Base-by-base conservation (phyloP, 53 echinoderm and acorn worm species). In the Paelopatides confundens region DNA sequence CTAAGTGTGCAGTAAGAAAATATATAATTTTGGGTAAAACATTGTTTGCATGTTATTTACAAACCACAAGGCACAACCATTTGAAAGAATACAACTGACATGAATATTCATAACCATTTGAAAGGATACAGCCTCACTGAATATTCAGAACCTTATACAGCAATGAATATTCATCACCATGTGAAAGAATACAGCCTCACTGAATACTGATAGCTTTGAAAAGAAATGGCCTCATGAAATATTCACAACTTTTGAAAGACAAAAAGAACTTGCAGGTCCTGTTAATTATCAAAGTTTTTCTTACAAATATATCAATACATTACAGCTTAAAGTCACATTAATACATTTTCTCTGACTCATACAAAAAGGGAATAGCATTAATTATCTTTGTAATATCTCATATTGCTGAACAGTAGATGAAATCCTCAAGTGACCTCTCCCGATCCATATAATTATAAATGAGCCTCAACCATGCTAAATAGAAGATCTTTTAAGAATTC, bases 1-100 rank as follows among this genome's bases (percentile, higher is more conserved):
- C n/a, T n/a, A n/a, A n/a, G n/a, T 58, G 58, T 58, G 58, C 58
- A 58, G 58, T 58, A 58, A 58, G 58, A 58, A 58, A 58, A 58
- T 58, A 58, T 58, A 58, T 23, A 58, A 58, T 6, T 58, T 58
- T 58, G 58, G 58, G 21, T 58, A 58, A 58, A 58, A 23, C 58
- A 17, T 21, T n/a, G 24, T 58, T 58, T 58, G 58, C 58, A 58
- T 46, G 46, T 39, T 40, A 68, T 68, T 68, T 68, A 68, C 68
- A 68, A n/a, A 27, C 10, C n/a, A 27, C 74, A 74, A 74, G 74
- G 74, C 74, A 74, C 74, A 74, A 40, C 74, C 74, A 27, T 74
- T 39, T 40, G 21, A 74, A 39, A 74, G 47, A 24, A 40, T 74
- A 38, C 47, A 39, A 27, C 38, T 24, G 18, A 27, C 13, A 24